A percentile compares a stretch with the other conserved stretches of the same genome.
Evolutionary conservation across 64 coral and sea anemone species (phyloP).

Genomic region (Montipora cactus): DNA sequence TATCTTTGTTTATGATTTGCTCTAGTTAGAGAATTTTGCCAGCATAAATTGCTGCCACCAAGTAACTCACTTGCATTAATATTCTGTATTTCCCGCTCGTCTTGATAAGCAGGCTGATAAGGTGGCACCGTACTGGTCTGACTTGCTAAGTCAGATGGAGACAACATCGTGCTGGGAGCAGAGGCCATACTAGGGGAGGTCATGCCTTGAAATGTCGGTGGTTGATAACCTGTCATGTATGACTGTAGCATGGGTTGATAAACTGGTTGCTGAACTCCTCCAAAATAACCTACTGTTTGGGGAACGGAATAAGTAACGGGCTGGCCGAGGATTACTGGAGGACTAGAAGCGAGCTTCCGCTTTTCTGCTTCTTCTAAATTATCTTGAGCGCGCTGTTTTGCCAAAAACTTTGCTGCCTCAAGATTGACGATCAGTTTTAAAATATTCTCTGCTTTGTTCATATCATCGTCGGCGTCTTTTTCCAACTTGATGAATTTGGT

Average conservation of each 20-base stretch:
- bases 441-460: slow-evolving; percentile 65
- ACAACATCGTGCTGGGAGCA: not conserved
- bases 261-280: not conserved
- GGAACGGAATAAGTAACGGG: not conserved
- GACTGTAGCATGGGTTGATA: slow-evolving; percentile 36
- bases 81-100: not conserved
- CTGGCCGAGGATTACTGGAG: not conserved
- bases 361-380: slow-evolving; percentile 54
- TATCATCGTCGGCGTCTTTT: slow-evolving; percentile 69
- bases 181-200: slow-evolving; percentile 17
- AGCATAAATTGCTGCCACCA: too few species aligned
- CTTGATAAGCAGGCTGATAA: not conserved
- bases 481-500: slow-evolving; percentile 57
- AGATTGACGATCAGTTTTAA: slow-evolving; percentile 69
- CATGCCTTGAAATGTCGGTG: slow-evolving; percentile 16
- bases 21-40: not conserved
- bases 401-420: slow-evolving; percentile 70
- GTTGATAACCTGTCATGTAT: slow-evolving; percentile 53
- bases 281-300: slow-evolving; percentile 19
- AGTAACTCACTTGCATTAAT: slow-evolving; percentile 2
- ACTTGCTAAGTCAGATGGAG: not conserved
- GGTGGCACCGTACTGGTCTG: not conserved
- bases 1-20: not conserved
- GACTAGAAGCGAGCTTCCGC: slow-evolving; percentile 29
- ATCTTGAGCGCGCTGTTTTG: slow-evolving; percentile 56